Base-by-base conservation (phyloP, 2,888 invertebrate species). In the Branchipolynoe longqiensis region DNA sequence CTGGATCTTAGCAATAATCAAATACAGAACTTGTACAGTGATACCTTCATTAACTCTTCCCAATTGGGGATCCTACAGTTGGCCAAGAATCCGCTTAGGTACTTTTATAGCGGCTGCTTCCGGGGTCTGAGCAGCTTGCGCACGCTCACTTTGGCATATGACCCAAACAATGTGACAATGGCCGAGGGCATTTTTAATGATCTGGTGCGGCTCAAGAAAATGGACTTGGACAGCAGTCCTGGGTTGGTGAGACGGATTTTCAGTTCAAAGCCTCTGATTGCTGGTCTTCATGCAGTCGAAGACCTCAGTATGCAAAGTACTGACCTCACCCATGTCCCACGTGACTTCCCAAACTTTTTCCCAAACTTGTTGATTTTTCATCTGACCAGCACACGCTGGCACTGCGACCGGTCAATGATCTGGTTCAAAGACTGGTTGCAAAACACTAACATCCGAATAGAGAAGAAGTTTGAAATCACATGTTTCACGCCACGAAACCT, bases 241-340 rank as follows among this genome's bases (percentile, higher is more conserved):
- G 81, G 84, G 22, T 31, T 89, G 22, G 84, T 88, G 18, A 64
- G 69, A 33, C 58, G 69, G 31, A 62, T 89, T 54, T 41, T 85
- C 1, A n/a, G 73, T 58, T 83, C 85, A 33, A 59, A 48, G 33
- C 40, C 41, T n/a, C 54, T 87, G 4, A 62, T 89, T 0, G 31
- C 56, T 0, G 40, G 41, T 12, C 69, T 89, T 0, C 12, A 25
- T 18, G 22, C 56, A 6, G 83, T 89, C 22, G 82, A 86, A 62
- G 89, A 89, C 38, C 62, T 89, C n/a, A 88, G 88, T 83, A 86
- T 88, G 85, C 82, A 85, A 33, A 87, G 88, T 40, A 85, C 87
- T 2, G 89, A 88, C 54, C 58, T 89, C 36, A 86, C 86, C 3
- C 62, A 56, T 3, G 54, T 89, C 12, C 41, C 84, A 14, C 36